phyloP scores from a whole-genome alignment of 2,797 vertebrate genomes.

The Prunella strophiata region DNA sequence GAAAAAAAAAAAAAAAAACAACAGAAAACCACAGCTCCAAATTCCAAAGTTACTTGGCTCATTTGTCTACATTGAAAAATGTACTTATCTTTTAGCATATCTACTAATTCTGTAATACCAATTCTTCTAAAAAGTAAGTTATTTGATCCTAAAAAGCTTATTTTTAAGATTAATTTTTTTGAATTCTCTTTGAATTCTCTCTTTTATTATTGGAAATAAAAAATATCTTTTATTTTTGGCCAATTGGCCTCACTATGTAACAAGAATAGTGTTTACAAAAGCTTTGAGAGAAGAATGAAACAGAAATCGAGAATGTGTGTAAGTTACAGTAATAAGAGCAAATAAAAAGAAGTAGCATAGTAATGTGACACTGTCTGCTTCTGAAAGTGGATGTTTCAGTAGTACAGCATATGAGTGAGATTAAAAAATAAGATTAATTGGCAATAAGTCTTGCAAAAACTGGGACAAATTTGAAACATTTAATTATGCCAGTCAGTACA shows the following conservation, averaged over 20 bases:
- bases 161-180: neutral
- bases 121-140: neutral
- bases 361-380: neutral
- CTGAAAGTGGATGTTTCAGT: neutral
- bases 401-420: neutral
- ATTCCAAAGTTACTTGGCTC: neutral
- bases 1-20: neutral
- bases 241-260: neutral
- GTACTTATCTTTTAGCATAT: neutral
- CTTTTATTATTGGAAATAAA: neutral
- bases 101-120: neutral
- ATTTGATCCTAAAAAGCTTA: neutral
- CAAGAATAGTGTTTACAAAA: neutral
- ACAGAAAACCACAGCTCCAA: neutral
- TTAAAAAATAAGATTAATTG: neutral
- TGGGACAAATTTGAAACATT: neutral
- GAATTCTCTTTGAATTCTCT: neutral
- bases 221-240: neutral
- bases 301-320: neutral
- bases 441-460: neutral
- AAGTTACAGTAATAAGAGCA: neutral
- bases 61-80: neutral
- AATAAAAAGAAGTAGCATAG: neutral
- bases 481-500: neutral
- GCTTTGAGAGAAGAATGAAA: neutral